Conservation (phyloP, 2,797 vertebrate genomes). For the Oryzias sinensis region DNA sequence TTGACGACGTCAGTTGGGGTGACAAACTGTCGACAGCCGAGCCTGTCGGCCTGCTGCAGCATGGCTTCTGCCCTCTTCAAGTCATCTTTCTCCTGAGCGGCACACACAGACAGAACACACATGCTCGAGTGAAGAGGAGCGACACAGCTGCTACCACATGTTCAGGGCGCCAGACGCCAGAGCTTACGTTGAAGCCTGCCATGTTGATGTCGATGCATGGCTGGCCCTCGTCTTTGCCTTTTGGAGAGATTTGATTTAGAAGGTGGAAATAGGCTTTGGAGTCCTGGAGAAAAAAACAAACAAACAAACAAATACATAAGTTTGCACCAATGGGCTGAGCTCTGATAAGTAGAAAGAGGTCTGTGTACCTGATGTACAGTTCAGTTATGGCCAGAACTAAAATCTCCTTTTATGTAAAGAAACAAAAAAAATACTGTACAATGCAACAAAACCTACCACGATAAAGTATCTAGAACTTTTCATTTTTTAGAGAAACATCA, state of each 20-base stretch:
- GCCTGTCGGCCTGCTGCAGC: constrained; percentile 92
- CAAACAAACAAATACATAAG: neutral
- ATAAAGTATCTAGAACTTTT: no score
- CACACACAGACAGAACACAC: constrained; percentile 21
- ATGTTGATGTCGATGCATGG: constrained; percentile 90
- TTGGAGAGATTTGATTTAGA: constrained; percentile 95
- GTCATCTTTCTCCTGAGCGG: constrained; percentile 89
- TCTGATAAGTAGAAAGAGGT: no score
- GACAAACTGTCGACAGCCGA: constrained; percentile 96
- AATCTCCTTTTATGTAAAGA: no score
- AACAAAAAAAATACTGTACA: no score
- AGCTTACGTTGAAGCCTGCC: constrained; percentile 90
- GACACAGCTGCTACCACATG: constrained; percentile 24
- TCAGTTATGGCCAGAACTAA: neutral
- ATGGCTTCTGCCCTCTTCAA: constrained; percentile 91
- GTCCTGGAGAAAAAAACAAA: constrained; percentile 77
- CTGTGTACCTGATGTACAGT: no score
- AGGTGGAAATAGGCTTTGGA: constrained; percentile 97
- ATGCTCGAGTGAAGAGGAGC: constrained; percentile 12
- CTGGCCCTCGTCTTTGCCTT: constrained; percentile 91
- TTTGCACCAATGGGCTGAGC: neutral
- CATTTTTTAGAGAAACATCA: no score
- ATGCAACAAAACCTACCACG: no score
- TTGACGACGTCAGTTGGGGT: constrained; percentile 91
- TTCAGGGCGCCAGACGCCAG: constrained; percentile 10